phyloP scores from a whole-genome alignment of 1,140 invertebrate species.

The Platyscapa corneri region DNA sequence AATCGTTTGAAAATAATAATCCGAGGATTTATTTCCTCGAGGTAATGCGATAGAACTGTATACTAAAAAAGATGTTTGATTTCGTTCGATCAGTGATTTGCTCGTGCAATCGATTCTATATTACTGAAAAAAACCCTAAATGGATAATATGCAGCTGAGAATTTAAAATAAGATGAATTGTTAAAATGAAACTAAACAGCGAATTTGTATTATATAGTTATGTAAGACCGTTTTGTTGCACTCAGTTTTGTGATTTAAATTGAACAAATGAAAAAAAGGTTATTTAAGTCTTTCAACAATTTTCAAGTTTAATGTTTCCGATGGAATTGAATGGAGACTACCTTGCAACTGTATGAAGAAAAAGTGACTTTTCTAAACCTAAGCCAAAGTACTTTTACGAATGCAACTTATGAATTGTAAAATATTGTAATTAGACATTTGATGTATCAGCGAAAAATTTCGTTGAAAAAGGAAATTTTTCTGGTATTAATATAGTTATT shows the following conservation, averaged over 20 bases:
- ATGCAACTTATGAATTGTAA: constrained; percentile 60
- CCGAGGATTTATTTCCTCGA: neutral
- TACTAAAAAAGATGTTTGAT: neutral
- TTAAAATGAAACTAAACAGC: neutral
- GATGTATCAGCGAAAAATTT: constrained; percentile 64
- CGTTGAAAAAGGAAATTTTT: constrained; percentile 62
- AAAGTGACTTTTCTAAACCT: constrained; percentile 31
- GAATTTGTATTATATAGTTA: constrained; percentile 38
- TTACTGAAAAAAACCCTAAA: neutral
- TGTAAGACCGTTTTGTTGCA: constrained; percentile 1
- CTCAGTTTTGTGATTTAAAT: neutral
- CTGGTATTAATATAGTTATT: constrained; percentile 58
- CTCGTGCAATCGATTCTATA: constrained; percentile 30
- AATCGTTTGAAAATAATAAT: neutral
- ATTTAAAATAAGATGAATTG: neutral
- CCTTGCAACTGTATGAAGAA: no score
- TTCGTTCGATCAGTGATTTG: neutral
- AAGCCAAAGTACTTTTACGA: constrained; percentile 44
- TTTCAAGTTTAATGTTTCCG: neutral
- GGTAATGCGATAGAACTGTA: neutral
- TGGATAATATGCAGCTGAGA: neutral
- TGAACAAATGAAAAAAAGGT: neutral
- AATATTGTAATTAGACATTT: constrained; percentile 72
- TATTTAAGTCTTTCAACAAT: constrained; percentile 13
- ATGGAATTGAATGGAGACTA: constrained; percentile 17